Evolutionary conservation across 2,797 vertebrate genomes (phyloP), one percentile per base, ranked within the genome.

Genomic region (Parotocinclus haroldoi): DNA sequence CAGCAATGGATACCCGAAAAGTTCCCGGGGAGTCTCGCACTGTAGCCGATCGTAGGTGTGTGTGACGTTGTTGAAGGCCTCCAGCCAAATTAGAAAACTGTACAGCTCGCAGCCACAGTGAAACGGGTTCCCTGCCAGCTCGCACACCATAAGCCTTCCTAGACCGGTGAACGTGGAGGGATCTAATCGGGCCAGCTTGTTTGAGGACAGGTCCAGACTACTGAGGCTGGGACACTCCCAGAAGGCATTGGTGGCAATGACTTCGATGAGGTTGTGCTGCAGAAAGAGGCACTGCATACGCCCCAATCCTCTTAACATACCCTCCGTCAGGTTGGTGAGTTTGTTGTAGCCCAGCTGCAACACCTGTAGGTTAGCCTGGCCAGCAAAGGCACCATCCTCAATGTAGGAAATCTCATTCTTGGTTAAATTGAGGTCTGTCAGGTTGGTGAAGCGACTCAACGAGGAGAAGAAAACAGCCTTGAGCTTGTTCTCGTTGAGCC

Each of bases 341-440:
- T 93, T 94, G 86, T 99, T 99, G 90, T 99, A 99, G 70, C 96
- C 97, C 78, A 99, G 86, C 85, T 99, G 96, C 71, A 99, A 89
- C 71, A 98, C 93, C 84, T 96, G 96, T 71, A 99, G 86, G 84
- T 98, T 98, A 14, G 94, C 90, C 82, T 99, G 97, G 68, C 93
- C 94, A 71, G 95, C 90, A 76, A 99, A 98, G 64, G 97, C 94
- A 12, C 97, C 97, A 0, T 99, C 97, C 82, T 99, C 97, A 0
- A 98, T 92, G 73, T 98, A 98, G 66, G 91, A 93, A 75, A 99
- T 98, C 85, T 99, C 97, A 11, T 99, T 99, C 88, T 99, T 99
- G 73, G 97, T 99, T 73, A 99, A 90, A 87, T 99, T 99, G 78
- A 99, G 92, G 86, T 99, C 97, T 0, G 97, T 99, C 82, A 99